Evolutionary conservation across 2,888 invertebrate genomes (phyloP).

Genomic region (Dasysyrphus albostriatus): DNA sequence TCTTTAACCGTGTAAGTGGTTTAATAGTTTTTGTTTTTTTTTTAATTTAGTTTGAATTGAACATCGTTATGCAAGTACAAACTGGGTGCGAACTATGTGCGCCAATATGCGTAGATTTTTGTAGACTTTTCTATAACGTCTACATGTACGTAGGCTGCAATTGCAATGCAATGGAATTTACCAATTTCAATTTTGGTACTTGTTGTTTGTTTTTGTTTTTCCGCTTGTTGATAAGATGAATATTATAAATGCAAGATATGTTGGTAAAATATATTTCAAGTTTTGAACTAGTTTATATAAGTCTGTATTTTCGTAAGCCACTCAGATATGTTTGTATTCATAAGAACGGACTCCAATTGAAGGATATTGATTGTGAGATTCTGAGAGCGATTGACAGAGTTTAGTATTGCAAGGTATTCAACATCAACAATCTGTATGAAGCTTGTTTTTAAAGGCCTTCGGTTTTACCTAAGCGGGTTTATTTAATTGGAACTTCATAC

Average conservation of each 20-base stretch:
- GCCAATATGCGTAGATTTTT: constrained; percentile 59
- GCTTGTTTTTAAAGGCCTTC: constrained; percentile 32
- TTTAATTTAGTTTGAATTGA: constrained; percentile 28
- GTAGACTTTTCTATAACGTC: not conserved
- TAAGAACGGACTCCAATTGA: constrained; percentile 19
- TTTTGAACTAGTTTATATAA: constrained; percentile 9
- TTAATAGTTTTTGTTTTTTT: constrained; percentile 22
- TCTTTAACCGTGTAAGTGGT: constrained; percentile 29
- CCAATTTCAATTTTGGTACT: not conserved
- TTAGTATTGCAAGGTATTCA: constrained; percentile 29
- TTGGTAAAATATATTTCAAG: not conserved
- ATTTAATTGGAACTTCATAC: constrained; percentile 20
- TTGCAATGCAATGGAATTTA: constrained; percentile 40
- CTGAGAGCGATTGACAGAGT: constrained; percentile 3
- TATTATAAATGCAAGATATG: constrained; percentile 1
- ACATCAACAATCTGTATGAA: constrained; percentile 2
- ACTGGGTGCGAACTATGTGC: constrained; percentile 43
- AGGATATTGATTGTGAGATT: constrained; percentile 20
- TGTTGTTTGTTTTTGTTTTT: not conserved
- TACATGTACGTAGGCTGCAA: constrained; percentile 37
- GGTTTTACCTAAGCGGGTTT: not conserved
- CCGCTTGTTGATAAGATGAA: constrained; percentile 15
- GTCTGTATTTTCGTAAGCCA: not conserved
- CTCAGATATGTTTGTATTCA: not conserved
- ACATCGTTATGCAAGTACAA: constrained; percentile 52